Percentiles rank a stretch among this genome's conserved stretches.
Evolutionary conservation across 2,888 invertebrate genomes (phyloP).

Genomic region (Polietes domitor): DNA sequence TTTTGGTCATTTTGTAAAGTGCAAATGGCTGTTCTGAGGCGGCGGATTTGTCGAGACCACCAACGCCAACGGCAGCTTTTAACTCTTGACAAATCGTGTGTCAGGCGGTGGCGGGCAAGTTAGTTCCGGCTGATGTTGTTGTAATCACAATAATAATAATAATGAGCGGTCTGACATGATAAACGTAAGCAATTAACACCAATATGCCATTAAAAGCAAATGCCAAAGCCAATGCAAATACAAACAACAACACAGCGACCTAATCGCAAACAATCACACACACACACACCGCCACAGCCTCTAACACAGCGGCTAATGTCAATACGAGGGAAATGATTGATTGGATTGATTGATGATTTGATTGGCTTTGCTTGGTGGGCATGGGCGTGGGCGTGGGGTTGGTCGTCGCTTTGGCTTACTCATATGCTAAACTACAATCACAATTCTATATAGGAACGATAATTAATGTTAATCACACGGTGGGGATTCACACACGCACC

Average conservation of each 20-base stretch:
- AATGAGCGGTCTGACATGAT: constrained; percentile 27
- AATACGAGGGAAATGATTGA: constrained; percentile 17
- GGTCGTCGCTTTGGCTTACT: neutral
- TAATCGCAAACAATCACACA: neutral
- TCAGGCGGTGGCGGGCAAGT: neutral
- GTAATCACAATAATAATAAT: constrained; percentile 24
- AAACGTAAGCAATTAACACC: constrained; percentile 37
- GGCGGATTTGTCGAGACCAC: neutral
- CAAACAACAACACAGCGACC: neutral
- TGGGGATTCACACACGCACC: neutral
- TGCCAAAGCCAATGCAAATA: neutral
- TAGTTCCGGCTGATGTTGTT: neutral
- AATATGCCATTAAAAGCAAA: constrained; percentile 17
- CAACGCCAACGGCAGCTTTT: neutral
- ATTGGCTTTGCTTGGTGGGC: neutral
- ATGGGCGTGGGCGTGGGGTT: neutral
- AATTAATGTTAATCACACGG: constrained; percentile 29
- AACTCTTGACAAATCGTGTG: constrained; percentile 24
- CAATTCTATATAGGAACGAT: neutral
- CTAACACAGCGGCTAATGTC: neutral
- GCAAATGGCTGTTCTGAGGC: constrained; percentile 22
- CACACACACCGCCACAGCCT: neutral
- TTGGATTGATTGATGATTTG: constrained; percentile 25
- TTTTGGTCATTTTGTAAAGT: constrained; percentile 28
- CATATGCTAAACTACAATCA: neutral